Evolutionary conservation across 2,113 vertebrate species (phyloP), one percentile per base, ranked within the genome.

Genomic region (Etheostoma cragini): DNA sequence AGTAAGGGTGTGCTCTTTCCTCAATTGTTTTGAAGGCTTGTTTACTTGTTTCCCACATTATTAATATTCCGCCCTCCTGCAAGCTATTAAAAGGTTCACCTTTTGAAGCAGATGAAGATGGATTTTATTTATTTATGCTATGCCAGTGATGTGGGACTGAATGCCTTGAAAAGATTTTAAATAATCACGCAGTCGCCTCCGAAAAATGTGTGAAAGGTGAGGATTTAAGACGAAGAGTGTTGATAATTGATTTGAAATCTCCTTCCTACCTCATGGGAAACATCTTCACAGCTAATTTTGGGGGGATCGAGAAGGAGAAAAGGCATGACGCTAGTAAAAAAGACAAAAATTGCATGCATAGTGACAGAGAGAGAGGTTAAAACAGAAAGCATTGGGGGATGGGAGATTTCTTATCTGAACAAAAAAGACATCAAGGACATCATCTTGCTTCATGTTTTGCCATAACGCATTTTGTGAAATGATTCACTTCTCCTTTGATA

Each of bases 371-470:
- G 22, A 71, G 57, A 65, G 67, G 71, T 52, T 60, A 72, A 66
- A 72, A 72, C 62, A 17, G 42, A 76, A 65, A 79, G 72, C 78
- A n/a, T 45, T 30, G 76, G 80, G 77, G 77, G 89, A 83, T 80
- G 66, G 72, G 85, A 57, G 80, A 83, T 87, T 54, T 82, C 26
- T 66, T 83, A 79, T 86, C 30, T 3, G 30, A 30, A 30, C 4
- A 30, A 83, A 85, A 65, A 72, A 70, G 64, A 89, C 85, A 86
- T 88, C 73, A 65, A 72, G 72, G 64, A 89, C 85, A 86, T 88
- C 73, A 82, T 82, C 85, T 58, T 75, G 79, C 82, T 76, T 87
- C 80, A 82, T 81, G 87, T 82, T 75, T 87, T 85, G 86, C 84
- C 56, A 58, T 86, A 80, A 90, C 82, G 30, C 33, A 38, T 85